A percentile compares a stretch with the other conserved stretches of the same genome.
These are phyloP conservation scores for Phaonia tiefii DNA, from an alignment of 2,888 invertebrate genomes.

Conservation along the genomic window DNA sequence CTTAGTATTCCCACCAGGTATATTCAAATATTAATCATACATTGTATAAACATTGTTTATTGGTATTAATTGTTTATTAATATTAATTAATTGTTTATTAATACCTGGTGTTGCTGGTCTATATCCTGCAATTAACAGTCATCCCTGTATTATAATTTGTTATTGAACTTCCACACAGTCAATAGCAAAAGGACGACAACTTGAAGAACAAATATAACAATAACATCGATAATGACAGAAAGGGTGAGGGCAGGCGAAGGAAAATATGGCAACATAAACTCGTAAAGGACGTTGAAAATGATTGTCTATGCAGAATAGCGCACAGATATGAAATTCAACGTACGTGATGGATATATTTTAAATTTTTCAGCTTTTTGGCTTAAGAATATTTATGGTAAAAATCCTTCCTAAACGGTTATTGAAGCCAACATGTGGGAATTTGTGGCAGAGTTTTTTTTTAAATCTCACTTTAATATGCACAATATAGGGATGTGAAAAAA, in stretches of 20 bases:
- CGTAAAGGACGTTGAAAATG: background rate
- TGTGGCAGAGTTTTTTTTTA: no score
- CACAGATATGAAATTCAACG: conserved; percentile 20
- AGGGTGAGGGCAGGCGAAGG: no score
- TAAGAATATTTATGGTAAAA: background rate
- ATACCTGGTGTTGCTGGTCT: no score
- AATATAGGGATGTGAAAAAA: background rate
- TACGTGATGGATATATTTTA: conserved; percentile 8
- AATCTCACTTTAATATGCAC: no score
- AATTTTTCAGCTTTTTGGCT: background rate
- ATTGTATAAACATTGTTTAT: no score
- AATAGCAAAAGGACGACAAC: background rate
- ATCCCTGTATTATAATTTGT: background rate
- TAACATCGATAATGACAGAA: no score
- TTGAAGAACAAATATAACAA: no score
- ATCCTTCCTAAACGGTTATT: conserved; percentile 1
- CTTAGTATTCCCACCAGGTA: no score
- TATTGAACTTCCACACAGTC: conserved; percentile 27
- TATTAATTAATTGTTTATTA: no score
- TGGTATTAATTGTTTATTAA: no score
- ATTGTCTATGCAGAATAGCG: conserved; percentile 26
- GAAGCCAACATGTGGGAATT: no score
- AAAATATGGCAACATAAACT: background rate
- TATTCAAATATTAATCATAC: no score
- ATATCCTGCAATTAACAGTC: background rate